Base-by-base conservation (phyloP, 1,140 invertebrate genomes). In the Dendroctonus ponderosae region DNA sequence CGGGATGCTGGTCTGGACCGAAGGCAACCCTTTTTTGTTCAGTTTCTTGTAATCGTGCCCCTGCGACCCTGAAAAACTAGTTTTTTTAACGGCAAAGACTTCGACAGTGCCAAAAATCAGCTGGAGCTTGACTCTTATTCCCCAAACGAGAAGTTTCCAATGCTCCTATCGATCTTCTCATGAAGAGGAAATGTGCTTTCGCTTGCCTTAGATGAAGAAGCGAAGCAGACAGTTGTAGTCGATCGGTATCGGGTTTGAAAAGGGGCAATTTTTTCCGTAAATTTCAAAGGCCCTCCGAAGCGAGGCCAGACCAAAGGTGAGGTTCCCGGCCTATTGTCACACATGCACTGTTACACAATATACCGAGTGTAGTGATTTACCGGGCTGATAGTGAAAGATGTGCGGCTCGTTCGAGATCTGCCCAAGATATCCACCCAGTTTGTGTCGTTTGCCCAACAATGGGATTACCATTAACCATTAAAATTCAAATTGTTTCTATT, bases 381-480 rank as follows among this genome's bases (percentile, higher is more conserved):
- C 52, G 53, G 39, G 51, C 41, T 38, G 62, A 54, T 53, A 63
- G 62, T 62, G 43, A 41, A 42, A 63, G 39, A 54, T 63, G 42
- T 39, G 53, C 42, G 26, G 14, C 15, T 43, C 49, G 12, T 12
- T 48, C 38, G 12, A 63, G 62, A 63, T 63, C 38, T 15, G 14
- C 44, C 14, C 44, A 11, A 54, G 50, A 63, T 63, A 63, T 42
- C 62, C 51, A 12, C 42, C 50, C 39, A 49, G 49, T 40, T 26
- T 52, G 60, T 62, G 51, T 62, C 51, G 26, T 52, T 46, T 44
- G n/a, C 12, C 41, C 50, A 63, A 63, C 62, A 63, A 63, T 63
- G 41, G 62, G 62, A 53, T 63, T 63, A 63, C 62, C 62, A 63
- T 63, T 63, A 56, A 42, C 51, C 46, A 63, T 63, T 63, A 63